Base-by-base conservation (phyloP, 2,888 invertebrate species). In the Dilophus febrilis region DNA sequence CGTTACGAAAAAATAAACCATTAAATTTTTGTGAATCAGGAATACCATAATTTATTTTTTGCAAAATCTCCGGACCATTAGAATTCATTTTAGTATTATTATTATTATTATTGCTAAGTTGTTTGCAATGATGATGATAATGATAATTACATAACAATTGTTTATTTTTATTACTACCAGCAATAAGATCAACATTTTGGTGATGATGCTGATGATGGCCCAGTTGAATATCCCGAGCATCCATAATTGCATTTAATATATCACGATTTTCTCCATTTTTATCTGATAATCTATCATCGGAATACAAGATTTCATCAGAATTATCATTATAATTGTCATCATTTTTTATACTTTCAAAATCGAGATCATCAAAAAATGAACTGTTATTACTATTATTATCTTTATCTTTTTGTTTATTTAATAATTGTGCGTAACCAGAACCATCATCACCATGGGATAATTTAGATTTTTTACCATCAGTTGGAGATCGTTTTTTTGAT, bases 401-500 rank as follows among this genome's bases (percentile, higher is more conserved):
- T 47, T 64, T 70, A 57, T 64, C 71, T 56, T 57, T 70, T 55
- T 66, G 72, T 42, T 71, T 56, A 19, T 70, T 51, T 51, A 71
- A 61, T 17, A 56, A 27, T 49, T 61, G 48, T 8, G 59, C 62
- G 30, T 59, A 63, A 18, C 62, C 64, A 1, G 59, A 59, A 32
- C 56, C 59, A 17, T 54, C 61, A 1, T 53, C 53, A 30, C 77
- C 79, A 22, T 22, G 5, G 35, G 73, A 65, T 50, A 76, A 75
- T n/a, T n/a, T n/a, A n/a, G n/a, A n/a, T n/a, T n/a, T n/a, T n/a
- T n/a, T n/a, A 35, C 80, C 61, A 57, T 79, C 79, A 5, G 77
- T 69, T 37, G 81, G 57, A 40, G 80, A 82, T n/a, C n/a, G n/a
- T 41, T 77, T 71, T 41, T 77, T 71, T 1, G 80, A 70, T 56